Evolutionary conservation across 2,797 vertebrate species (phyloP).

Genomic region (Lophius americanus): DNA sequence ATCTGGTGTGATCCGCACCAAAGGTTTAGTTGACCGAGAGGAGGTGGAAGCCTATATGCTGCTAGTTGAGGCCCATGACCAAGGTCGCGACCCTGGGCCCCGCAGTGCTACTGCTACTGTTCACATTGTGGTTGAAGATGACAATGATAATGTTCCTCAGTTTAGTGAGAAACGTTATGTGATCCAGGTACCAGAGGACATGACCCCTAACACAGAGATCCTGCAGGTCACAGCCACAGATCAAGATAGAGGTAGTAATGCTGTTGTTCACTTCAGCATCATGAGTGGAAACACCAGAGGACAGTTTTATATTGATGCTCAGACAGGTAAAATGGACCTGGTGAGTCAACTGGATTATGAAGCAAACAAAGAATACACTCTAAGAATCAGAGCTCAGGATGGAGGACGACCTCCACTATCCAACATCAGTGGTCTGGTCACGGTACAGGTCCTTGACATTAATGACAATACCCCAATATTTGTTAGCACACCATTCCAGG

Average conservation of each 20-base stretch:
- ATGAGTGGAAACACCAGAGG: constrained; percentile 96
- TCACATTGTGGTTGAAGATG: constrained; percentile 90
- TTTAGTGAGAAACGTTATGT: constrained; percentile 94
- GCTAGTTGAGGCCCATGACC: constrained; percentile 91
- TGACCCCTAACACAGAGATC: constrained; percentile 85
- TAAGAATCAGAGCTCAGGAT: constrained; percentile 92
- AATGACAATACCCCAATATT: constrained; percentile 96
- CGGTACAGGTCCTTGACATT: constrained; percentile 91
- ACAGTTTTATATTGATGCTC: constrained; percentile 95
- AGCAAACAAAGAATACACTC: constrained; percentile 90
- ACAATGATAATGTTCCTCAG: constrained; percentile 94
- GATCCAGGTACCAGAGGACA: constrained; percentile 90
- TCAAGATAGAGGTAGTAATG: constrained; percentile 89
- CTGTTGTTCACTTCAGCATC: constrained; percentile 95
- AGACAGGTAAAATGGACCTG: constrained; percentile 92
- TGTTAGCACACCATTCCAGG: constrained; percentile 96
- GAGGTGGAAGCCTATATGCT: constrained; percentile 87
- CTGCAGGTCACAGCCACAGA: constrained; percentile 91
- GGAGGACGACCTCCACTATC: constrained; percentile 93
- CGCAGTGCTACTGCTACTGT: constrained; percentile 91
- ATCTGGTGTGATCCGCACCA: constrained; percentile 93
- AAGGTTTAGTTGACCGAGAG: constrained; percentile 90
- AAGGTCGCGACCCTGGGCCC: constrained; percentile 90
- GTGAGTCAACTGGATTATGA: constrained; percentile 94
- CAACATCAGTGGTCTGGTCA: constrained; percentile 93